A percentile compares a stretch with the other conserved stretches of the same genome.
These are phyloP conservation scores for Ectropis crepuscularia DNA, from an alignment of 2,888 invertebrate genomes.

Conservation along the genomic window DNA sequence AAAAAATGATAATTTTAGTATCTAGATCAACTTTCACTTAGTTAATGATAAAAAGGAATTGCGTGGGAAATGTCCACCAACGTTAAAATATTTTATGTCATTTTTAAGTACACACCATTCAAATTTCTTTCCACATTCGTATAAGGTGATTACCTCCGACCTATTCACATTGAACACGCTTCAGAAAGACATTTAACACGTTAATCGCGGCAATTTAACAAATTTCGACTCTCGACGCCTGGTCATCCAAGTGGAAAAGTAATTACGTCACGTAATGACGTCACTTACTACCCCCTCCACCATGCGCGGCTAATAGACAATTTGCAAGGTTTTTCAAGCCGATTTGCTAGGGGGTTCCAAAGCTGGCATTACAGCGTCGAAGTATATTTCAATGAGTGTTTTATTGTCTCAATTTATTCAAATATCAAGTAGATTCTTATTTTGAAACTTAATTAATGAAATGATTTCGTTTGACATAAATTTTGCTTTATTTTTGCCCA, in stretches of 20 bases:
- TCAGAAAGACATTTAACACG: constrained; percentile 78
- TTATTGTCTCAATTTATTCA: constrained; percentile 1
- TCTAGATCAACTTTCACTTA: too few relatives aligned
- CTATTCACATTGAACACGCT: constrained; percentile 57
- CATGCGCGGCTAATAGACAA: constrained; percentile 73
- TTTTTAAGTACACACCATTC: background rate
- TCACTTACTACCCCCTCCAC: constrained; percentile 71
- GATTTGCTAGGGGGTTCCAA: constrained; percentile 50
- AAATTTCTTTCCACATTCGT: constrained; percentile 33
- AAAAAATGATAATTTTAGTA: too few relatives aligned
- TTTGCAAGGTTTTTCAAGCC: constrained; percentile 71
- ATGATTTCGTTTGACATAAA: too few relatives aligned
- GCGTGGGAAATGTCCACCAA: too few relatives aligned
- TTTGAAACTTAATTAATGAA: too few relatives aligned
- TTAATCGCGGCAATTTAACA: constrained; percentile 80
- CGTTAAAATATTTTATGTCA: background rate
- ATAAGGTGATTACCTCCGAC: constrained; percentile 47
- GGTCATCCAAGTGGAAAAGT: constrained; percentile 82
- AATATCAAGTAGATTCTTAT: background rate
- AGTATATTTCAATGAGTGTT: constrained; percentile 21
- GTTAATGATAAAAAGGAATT: too few relatives aligned
- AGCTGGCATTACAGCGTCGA: constrained; percentile 23
- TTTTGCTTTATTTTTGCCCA: too few relatives aligned
- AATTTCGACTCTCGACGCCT: constrained; percentile 67
- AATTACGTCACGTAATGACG: constrained; percentile 82